Percentiles rank a stretch among this genome's conserved stretches.
phyloP scores from a whole-genome alignment of 1,140 invertebrate species.

The Acromyrmex charruanus region DNA sequence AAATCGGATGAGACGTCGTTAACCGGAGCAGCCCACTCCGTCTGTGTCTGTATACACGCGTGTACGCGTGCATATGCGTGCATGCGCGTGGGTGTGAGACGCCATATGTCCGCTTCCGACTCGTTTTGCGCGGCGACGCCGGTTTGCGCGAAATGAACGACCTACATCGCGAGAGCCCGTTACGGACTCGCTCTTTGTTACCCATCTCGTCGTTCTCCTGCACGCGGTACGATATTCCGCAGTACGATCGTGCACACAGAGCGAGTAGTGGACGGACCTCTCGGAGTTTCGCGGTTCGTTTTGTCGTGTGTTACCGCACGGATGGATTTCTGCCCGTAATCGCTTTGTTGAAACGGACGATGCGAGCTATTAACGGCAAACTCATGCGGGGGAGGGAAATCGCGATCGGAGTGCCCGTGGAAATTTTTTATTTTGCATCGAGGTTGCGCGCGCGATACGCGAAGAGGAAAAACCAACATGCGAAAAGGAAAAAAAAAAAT shows the following conservation, averaged over 20 bases:
- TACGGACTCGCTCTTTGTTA: slow-evolving; percentile 45
- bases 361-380: not conserved
- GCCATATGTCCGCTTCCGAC: slow-evolving; percentile 61
- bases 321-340: not conserved
- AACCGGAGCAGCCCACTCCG: slow-evolving; percentile 26
- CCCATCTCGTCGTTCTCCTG: slow-evolving; percentile 31
- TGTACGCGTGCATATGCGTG: not conserved
- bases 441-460: not conserved
- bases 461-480: not conserved
- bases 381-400: not conserved
- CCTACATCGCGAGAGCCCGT: slow-evolving; percentile 64
- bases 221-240: slow-evolving; percentile 21
- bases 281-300: not conserved
- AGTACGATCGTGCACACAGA: not conserved
- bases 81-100: not conserved
- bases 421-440: slow-evolving; percentile 12
- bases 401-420: not conserved
- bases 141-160: slow-evolving; percentile 49
- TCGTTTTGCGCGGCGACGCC: slow-evolving; percentile 49
- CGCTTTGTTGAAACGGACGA: slow-evolving; percentile 7
- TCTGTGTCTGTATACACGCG: too few species aligned
- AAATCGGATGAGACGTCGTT: slow-evolving; percentile 69
- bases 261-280: not conserved
- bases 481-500: not conserved
- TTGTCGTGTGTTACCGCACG: not conserved